These are phyloP conservation scores for Carduelis carduelis DNA, from an alignment of 2,797 vertebrate species.

Conservation along the genomic window DNA sequence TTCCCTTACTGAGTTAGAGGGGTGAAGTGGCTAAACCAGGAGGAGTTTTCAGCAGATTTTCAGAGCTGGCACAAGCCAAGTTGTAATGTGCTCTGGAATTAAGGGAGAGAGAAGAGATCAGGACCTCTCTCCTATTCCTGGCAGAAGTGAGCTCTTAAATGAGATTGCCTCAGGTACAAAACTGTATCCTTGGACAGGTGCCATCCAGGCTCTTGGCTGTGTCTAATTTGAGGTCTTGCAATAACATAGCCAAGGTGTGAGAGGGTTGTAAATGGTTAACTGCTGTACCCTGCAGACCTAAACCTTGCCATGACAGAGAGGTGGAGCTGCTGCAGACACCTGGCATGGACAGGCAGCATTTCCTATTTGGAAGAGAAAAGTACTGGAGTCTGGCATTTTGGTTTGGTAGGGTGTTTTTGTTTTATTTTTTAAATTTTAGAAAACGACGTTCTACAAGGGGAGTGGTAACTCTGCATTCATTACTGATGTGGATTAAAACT, in stretches of 20 bases:
- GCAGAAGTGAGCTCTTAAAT: background rate
- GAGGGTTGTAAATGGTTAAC: background rate
- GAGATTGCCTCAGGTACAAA: background rate
- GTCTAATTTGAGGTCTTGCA: constrained; percentile 1
- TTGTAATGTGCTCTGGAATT: background rate
- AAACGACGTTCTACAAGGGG: background rate
- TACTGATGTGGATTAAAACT: background rate
- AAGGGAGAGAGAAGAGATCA: background rate
- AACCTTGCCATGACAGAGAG: background rate
- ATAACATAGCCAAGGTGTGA: background rate
- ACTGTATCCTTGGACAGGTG: background rate
- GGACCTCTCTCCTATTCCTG: background rate
- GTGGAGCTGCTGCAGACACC: background rate
- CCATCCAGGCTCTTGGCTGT: background rate
- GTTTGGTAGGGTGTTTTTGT: background rate
- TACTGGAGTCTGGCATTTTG: background rate
- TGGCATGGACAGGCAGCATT: background rate
- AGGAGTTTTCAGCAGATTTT: background rate
- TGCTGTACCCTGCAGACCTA: background rate
- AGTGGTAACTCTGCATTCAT: background rate
- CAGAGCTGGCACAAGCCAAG: background rate
- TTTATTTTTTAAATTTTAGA: background rate
- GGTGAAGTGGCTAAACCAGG: background rate
- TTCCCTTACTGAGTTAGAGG: background rate
- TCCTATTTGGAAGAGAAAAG: background rate